Evolutionary conservation across 2,888 invertebrate genomes (phyloP), one percentile per base, ranked within the genome.

Genomic region (Synanthedon formicaeformis): DNA sequence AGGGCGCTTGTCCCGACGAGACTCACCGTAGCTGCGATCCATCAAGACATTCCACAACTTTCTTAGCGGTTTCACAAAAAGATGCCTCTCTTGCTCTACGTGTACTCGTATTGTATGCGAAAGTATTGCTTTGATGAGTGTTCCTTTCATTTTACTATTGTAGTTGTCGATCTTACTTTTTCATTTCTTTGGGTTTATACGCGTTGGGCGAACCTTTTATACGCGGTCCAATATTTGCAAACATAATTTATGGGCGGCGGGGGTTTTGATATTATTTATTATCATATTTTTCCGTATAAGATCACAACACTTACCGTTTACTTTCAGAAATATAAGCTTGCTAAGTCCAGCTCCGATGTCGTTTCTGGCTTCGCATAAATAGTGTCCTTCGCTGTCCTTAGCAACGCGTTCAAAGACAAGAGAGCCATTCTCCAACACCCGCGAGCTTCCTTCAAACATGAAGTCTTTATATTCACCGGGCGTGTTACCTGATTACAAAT

Each of bases 321-420:
- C 95, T 88, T 95, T 95, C 54, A 96, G 85, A 75, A 93, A 94
- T 64, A 97, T 93, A 53, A 97, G 94, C 85, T 97, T 97, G 88
- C 96, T 96, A 55, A 97, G 92, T 11, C 96, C 96, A 13, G 94
- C 92, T 1, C 96, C 96, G 59, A 97, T 95, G 62, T 93, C 94
- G 74, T 97, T 97, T 67, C 94, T 92, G n/a, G 96, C 96, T 72
- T 96, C 96, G 79, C 97, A 97, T 52, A 97, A 89, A 77, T 96
- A 97, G 77, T 95, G 94, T 0, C 96, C 96, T 80, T 96, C 96
- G 73, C 94, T 94, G 68, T 94, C 93, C 80, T 96, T 96, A 63
- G 92, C 93, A 52, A 96, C 93, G 71, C 93, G 91, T 65, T 92
- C 92, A 76, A 96, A 96, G 58, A 92, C 91, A 59, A 96, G 89